These are phyloP conservation scores for Diadromus collaris DNA, from an alignment of 2,888 invertebrate species.

Conservation along the genomic window DNA sequence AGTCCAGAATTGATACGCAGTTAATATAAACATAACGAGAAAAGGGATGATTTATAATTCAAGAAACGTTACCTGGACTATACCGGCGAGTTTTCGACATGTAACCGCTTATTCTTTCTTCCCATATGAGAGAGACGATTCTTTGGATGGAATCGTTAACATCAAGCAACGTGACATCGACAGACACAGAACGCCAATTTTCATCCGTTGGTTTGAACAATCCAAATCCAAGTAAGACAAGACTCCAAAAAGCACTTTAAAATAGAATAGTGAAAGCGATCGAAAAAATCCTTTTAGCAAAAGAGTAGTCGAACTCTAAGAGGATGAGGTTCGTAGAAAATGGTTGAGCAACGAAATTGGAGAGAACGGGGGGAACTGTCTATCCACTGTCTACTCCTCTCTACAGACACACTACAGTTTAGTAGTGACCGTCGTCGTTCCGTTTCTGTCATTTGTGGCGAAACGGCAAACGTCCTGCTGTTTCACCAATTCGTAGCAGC, in stretches of 20 bases:
- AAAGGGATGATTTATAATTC: too few relatives aligned
- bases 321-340: not conserved
- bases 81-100: too few relatives aligned
- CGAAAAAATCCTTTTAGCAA: not conserved
- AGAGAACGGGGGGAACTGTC: not conserved
- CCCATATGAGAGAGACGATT: not conserved
- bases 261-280: not conserved
- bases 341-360: not conserved
- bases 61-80: too few relatives aligned
- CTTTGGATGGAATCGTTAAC: not conserved
- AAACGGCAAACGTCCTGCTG: conserved; percentile 26
- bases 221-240: not conserved
- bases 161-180: not conserved
- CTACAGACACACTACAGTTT: conserved; percentile 4
- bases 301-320: not conserved
- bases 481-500: conserved; percentile 30
- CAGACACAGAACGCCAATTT: not conserved
- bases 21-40: too few relatives aligned
- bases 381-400: not conserved
- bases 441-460: conserved; percentile 26
- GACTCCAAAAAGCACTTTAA: not conserved
- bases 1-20: too few relatives aligned
- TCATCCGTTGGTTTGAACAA: not conserved
- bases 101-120: not conserved
- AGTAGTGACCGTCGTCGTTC: conserved; percentile 13